phyloP scores from a whole-genome alignment of 1,140 invertebrate species.

The Saccostrea glomerata region DNA sequence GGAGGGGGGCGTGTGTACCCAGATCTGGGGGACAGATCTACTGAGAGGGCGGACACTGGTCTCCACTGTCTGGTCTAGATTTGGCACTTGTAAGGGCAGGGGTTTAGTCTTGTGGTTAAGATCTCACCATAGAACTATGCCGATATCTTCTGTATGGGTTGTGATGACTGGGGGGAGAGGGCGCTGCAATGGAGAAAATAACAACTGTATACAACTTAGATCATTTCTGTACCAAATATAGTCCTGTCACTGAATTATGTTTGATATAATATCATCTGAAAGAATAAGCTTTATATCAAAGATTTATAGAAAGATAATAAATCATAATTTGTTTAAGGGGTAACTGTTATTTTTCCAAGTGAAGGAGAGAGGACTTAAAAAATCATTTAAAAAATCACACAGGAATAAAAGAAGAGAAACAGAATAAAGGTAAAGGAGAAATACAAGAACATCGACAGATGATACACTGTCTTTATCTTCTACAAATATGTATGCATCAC shows the following conservation, averaged over 20 bases:
- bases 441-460: neutral
- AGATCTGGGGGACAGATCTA: neutral
- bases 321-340: neutral
- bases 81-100: conserved; percentile 21
- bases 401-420: neutral
- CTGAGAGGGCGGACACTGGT: neutral
- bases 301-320: neutral
- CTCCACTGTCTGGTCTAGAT: conserved; percentile 18
- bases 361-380: neutral
- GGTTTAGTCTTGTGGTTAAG: conserved; percentile 10
- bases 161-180: conserved; percentile 59
- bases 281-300: neutral
- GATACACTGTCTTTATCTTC: neutral
- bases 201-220: too few species aligned
- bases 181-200: conserved; percentile 46
- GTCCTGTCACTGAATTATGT: too few species aligned
- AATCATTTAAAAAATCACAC: neutral
- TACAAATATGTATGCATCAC: neutral
- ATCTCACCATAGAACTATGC: conserved; percentile 31
- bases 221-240: too few species aligned
- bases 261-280: neutral
- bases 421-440: neutral
- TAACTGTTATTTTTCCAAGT: neutral
- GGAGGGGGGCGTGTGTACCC: neutral
- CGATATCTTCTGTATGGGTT: conserved; percentile 53